Conservation (phyloP, 1,140 invertebrate genomes). For the Heliconius hewitsoni region DNA sequence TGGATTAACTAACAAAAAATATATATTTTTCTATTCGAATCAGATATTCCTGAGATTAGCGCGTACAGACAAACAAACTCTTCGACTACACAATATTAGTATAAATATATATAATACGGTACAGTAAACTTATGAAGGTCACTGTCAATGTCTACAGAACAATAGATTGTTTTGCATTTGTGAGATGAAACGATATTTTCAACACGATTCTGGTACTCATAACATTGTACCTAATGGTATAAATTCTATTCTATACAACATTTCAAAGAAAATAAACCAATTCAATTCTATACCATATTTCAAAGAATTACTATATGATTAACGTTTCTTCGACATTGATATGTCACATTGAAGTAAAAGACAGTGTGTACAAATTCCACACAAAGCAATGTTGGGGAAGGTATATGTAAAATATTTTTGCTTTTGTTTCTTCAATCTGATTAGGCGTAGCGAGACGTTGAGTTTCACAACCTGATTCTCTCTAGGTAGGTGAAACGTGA, state of each 20-base stretch:
- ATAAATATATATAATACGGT: not conserved
- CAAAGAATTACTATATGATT: not conserved
- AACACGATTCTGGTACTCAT: conserved; percentile 4
- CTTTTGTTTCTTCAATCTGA: too few relatives aligned
- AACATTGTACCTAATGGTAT: not conserved
- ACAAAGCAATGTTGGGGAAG: too few relatives aligned
- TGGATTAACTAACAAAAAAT: too few relatives aligned
- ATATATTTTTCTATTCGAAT: too few relatives aligned
- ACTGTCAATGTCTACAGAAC: conserved; percentile 16
- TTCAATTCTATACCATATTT: not conserved
- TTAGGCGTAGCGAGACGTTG: too few relatives aligned
- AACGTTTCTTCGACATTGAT: too few relatives aligned
- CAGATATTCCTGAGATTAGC: too few relatives aligned
- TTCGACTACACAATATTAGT: not conserved
- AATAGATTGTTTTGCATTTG: conserved; percentile 14
- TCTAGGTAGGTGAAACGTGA: too few relatives aligned
- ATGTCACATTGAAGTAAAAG: too few relatives aligned
- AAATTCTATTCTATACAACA: not conserved
- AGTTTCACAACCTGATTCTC: too few relatives aligned
- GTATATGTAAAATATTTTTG: too few relatives aligned
- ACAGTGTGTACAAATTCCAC: too few relatives aligned
- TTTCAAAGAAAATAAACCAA: not conserved
- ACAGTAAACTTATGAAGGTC: conserved; percentile 16
- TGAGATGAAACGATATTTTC: conserved; percentile 14
- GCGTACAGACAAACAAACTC: not conserved